phyloP scores from a whole-genome alignment of 92 coral and sea anemone genomes.

The Bergia sp. region DNA sequence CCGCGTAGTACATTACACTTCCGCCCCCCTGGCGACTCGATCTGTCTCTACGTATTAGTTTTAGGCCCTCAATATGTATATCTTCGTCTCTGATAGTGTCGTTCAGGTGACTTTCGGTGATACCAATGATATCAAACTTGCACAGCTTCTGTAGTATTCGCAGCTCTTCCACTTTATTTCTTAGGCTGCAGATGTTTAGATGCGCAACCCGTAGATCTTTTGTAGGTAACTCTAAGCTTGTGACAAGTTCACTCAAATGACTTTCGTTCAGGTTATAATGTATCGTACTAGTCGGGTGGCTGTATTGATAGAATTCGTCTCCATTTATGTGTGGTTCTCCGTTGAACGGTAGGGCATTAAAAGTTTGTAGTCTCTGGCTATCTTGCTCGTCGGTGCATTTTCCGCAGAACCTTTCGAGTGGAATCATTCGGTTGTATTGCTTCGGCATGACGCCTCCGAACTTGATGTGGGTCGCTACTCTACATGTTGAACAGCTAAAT shows the following conservation, averaged over 20 bases:
- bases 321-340: background rate
- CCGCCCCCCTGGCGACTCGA: slow-evolving; percentile 34
- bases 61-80: slow-evolving; percentile 13
- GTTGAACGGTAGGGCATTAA: background rate
- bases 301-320: background rate
- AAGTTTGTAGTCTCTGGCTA: background rate
- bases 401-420: background rate
- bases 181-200: slow-evolving; percentile 20
- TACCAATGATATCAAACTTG: slow-evolving; percentile 12
- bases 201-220: background rate
- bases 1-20: slow-evolving; percentile 39
- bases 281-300: background rate
- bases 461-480: slow-evolving; percentile 3
- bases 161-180: slow-evolving; percentile 27
- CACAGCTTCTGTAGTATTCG: slow-evolving; percentile 13
- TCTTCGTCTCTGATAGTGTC: background rate
- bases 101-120: slow-evolving; percentile 26
- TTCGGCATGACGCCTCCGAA: background rate
- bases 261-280: background rate
- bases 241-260: background rate
- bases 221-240: background rate
- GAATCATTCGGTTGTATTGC: background rate
- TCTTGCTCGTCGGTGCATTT: background rate
- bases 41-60: slow-evolving; percentile 43
- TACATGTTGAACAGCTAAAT: background rate